phyloP scores from a whole-genome alignment of 2,797 vertebrate species.

The Sebastes itinus region DNA sequence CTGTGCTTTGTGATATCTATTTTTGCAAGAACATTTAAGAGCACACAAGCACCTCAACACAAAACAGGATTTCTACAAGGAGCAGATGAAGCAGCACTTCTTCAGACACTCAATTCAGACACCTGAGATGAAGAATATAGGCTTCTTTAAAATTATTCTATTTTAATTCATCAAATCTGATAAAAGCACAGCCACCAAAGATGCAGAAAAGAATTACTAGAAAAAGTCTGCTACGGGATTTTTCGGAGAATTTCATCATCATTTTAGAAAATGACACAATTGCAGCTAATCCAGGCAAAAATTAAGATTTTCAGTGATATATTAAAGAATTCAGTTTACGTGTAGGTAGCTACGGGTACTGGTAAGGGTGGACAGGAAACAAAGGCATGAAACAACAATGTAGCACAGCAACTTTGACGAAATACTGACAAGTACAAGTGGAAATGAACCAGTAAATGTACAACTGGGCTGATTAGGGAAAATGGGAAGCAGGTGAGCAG shows the following conservation, averaged over 20 bases:
- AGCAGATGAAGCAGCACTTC: not conserved
- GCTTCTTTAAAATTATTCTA: no score
- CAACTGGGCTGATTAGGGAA: not conserved
- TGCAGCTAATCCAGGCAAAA: no score
- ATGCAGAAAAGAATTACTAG: not conserved
- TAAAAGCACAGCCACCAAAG: not conserved
- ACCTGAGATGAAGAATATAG: not conserved
- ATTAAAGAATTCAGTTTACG: not conserved
- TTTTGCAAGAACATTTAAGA: not conserved
- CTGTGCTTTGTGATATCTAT: not conserved
- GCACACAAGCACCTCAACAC: not conserved
- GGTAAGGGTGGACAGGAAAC: not conserved
- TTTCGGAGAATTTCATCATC: no score
- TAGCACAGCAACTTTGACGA: not conserved
- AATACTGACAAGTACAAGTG: not conserved
- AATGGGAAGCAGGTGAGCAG: not conserved
- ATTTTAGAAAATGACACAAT: no score
- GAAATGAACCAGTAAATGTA: not conserved
- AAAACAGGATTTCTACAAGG: not conserved
- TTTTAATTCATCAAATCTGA: not conserved
- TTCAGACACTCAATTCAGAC: not conserved
- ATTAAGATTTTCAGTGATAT: no score
- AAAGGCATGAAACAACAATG: not conserved
- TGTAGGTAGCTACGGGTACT: not conserved
- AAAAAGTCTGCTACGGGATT: not conserved